Evolutionary conservation across 2,888 invertebrate species (phyloP), one percentile per base, ranked within the genome.

Genomic region (Operophtera brumata): DNA sequence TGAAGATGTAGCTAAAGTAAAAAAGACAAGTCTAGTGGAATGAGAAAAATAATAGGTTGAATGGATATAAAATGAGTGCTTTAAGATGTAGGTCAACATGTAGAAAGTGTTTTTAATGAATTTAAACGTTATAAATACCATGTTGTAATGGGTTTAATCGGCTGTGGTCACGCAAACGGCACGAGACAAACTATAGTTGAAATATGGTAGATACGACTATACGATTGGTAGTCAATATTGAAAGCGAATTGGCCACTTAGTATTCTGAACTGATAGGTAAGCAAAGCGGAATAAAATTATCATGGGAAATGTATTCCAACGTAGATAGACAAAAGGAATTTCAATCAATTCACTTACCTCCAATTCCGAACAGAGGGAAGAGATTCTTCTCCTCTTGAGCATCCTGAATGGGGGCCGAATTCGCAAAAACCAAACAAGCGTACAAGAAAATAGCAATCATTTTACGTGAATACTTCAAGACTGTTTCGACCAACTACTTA

Each of bases 361-460:
- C 48, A 45, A 53, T 47, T 36, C 55, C 64, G 45, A 59, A 57
- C 35, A 62, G 14, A 45, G 48, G 36, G 20, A 59, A 57, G 37
- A 65, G 47, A 61, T 60, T 54, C 35, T 53, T 59, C 9, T 65
- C 62, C 54, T 75, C 70, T 25, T 44, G 57, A 37, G 67, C 61
- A 50, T 75, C 67, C 20, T 47, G 57, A 43, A 75, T 9, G 12
- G 80, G 77, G 10, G 76, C 76, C 26, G 71, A 71, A 46, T 53
- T 61, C 12, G 57, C 59, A 30, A 52, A 55, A 54, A 66, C 58
- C 28, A 72, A 58, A 48, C 73, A 35, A 37, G 46, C 54, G 46
- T 49, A 43, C 44, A 69, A 6, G 14, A 60, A 26, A 36, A 62
- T 41, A 45, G 54, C 50, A 42, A 59, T 34, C 65, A 66, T 65